Evolutionary conservation across 2,888 invertebrate species (phyloP), one percentile per base, ranked within the genome.

Genomic region (Physocephala rufipes): DNA sequence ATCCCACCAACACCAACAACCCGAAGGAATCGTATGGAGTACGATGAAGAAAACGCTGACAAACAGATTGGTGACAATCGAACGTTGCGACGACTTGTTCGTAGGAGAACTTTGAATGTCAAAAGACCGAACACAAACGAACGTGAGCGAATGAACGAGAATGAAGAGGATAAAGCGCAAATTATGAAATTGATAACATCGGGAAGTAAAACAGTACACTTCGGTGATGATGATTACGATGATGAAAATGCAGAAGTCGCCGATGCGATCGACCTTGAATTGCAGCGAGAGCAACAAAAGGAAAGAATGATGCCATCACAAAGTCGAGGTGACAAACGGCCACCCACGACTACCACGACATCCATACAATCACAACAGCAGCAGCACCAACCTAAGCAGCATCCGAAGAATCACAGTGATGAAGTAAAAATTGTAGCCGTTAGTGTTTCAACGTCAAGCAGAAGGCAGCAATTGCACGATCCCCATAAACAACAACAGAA

Each of bases 351-450:
- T n/a, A n/a, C n/a, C n/a, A n/a, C n/a, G n/a, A n/a, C n/a, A n/a
- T n/a, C 19, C 26, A 5, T 24, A 21, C 58, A 55, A 2, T 7
- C 51, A 26, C 53, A 49, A 16, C 66, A 36, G 16, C 43, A 55
- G 13, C 30, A 19, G 2, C 43, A 16, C 12, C 67, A 62, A 16
- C 5, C 24, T 7, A 21, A 36, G 53, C 19, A 26, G 21, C 67
- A 55, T 2, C 55, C 19, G 13, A 43, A 45, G 19, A 63, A 12
- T 28, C 45, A 21, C 13, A 77, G 70, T 36, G 82, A 82, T 71
- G 85, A 86, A 75, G 82, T 85, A 73, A 85, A 87, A 77, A 86
- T 88, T 28, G 85, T 89, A 36, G 87, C 88, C 0, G 87, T 89
- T n/a, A 84, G 87, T 67, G 87, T 88, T 15, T 88, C 88, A 45